Evolutionary conservation across 2,113 vertebrate species (phyloP), one percentile per base, ranked within the genome.

Genomic region (Ramphastos sulfuratus): DNA sequence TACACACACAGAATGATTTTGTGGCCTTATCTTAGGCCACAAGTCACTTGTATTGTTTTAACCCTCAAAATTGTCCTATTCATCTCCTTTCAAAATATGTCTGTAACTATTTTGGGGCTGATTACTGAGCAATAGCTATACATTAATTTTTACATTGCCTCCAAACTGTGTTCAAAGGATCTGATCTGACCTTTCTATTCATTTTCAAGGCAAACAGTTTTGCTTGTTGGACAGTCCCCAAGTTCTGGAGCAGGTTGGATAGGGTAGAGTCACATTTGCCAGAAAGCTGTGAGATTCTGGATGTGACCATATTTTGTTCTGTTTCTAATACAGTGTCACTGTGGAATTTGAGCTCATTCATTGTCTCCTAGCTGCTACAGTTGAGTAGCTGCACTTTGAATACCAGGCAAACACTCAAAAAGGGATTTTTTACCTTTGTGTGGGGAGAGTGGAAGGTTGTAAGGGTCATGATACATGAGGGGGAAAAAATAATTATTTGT

Each of bases 71-170:
- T 7, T 61, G 27, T 76, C 85, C 94, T 96, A 84, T 79, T 86
- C 82, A 91, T 95, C 44, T 93, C 76, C 94, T 97, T 97, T 95
- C 87, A 92, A 93, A 97, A 95, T 73, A 89, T 39, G 18, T 63
- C 92, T 97, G 61, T 93, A 96, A 87, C 21, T 93, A 39, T 94
- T 96, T 92, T 92, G 93, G 89, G 69, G 82, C 75, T 90, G 64
- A 95, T 97, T 96, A 80, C 75, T 93, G 94, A 97, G 95, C 78
- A 97, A 95, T 93, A 97, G 91, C 93, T 93, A 83, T 90, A 90
- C 91, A 93, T 95, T 96, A 92, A 84, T 95, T 96, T 97, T 95
- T 95, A 82, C 83, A 95, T 93, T 93, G 88, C 95, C 84, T 96
- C 96, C 94, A 91, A 95, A 96, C 78, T 95, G 60, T 88, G 78